phyloP scores from a whole-genome alignment of 2,113 vertebrate genomes.

The Antennarius striatus region DNA sequence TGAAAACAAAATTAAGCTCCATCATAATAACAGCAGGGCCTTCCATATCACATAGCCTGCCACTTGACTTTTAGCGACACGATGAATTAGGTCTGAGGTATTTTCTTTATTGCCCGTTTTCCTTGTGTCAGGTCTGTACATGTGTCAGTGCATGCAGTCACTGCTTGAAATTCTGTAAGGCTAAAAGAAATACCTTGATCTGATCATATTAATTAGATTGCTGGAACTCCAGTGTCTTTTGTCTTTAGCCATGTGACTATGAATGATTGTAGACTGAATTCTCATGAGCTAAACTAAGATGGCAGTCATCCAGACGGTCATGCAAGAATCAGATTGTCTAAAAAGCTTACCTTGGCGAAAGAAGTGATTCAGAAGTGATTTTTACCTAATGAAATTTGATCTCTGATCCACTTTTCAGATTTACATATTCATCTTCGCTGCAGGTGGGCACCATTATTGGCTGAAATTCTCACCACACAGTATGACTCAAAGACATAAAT shows the following conservation, averaged over 20 bases:
- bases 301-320: constrained; percentile 55
- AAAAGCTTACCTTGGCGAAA: constrained; percentile 50
- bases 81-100: constrained; percentile 19
- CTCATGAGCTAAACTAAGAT: constrained; percentile 51
- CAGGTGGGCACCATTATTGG: constrained; percentile 68
- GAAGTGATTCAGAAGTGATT: constrained; percentile 58
- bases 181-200: constrained; percentile 27
- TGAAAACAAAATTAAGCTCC: constrained; percentile 74
- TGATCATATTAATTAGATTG: constrained; percentile 54
- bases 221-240: constrained; percentile 23
- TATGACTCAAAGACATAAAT: constrained; percentile 69
- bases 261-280: constrained; percentile 40
- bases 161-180: constrained; percentile 22
- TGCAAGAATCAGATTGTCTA: constrained; percentile 51
- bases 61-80: constrained; percentile 60
- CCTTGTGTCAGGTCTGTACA: constrained; percentile 12
- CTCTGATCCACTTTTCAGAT: constrained; percentile 69
- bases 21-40: constrained; percentile 58
- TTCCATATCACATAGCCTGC: constrained; percentile 43
- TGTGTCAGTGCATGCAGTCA: constrained; percentile 14
- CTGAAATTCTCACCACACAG: constrained; percentile 62
- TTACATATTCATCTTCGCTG: constrained; percentile 75
- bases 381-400: constrained; percentile 70
- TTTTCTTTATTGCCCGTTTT: constrained; percentile 25
- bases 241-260: constrained; percentile 22